Evolutionary conservation across 35 echinoderm and acorn worm genomes (phyloP).

Genomic region (Eucidaris tribuloides): DNA sequence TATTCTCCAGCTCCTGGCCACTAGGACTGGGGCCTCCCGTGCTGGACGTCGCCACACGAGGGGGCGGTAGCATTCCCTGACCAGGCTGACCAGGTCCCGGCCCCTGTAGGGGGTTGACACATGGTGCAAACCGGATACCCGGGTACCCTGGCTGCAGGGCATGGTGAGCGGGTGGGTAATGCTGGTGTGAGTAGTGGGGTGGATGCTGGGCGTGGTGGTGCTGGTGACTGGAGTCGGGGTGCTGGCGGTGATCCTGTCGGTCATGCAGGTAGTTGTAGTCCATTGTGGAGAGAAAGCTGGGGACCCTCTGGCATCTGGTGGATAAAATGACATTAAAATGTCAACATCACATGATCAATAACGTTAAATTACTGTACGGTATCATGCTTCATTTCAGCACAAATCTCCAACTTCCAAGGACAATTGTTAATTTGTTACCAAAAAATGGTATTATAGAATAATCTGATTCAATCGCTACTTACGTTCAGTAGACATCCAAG

Average conservation of each 20-base stretch:
- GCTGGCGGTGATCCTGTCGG: background rate
- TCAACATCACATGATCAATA: too few species aligned
- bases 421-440: too few species aligned
- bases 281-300: too few species aligned
- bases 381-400: too few species aligned
- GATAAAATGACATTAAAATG: too few species aligned
- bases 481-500: too few species aligned
- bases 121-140: background rate
- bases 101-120: slow-evolving; percentile 10
- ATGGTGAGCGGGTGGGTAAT: slow-evolving; percentile 1
- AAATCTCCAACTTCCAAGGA: too few species aligned
- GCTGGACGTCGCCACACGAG: background rate
- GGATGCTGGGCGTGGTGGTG: slow-evolving; percentile 1
- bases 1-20: background rate
- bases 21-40: background rate
- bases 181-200: background rate
- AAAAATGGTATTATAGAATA: too few species aligned
- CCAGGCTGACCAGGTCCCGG: background rate
- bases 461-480: too few species aligned
- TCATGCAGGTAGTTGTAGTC: slow-evolving; percentile 10
- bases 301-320: too few species aligned
- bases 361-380: too few species aligned
- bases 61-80: background rate
- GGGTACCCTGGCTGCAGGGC: slow-evolving; percentile 6
- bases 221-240: background rate